These are phyloP conservation scores for Andrena trimmerana DNA, from an alignment of 2,888 invertebrate genomes.

Conservation along the genomic window DNA sequence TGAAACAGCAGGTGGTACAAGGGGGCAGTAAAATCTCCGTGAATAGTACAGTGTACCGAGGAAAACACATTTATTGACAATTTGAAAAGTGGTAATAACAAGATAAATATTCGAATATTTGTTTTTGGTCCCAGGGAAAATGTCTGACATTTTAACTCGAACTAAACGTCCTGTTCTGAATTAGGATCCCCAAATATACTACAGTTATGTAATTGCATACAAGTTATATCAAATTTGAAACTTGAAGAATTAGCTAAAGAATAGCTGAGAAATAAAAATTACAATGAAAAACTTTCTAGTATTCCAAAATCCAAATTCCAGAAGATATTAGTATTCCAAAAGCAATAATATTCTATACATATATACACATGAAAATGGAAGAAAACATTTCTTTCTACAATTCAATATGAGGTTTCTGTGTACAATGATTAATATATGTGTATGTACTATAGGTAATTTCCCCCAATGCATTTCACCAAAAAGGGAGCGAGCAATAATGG, in stretches of 20 bases:
- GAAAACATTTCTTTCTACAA: no score
- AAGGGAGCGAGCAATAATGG: neutral
- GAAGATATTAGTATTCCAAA: no score
- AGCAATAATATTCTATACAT: no score
- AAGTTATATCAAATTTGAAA: neutral
- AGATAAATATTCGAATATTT: neutral
- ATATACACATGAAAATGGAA: no score
- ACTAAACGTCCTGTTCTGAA: no score
- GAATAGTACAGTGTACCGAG: neutral
- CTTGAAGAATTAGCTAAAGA: neutral
- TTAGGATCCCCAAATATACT: neutral
- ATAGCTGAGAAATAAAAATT: neutral
- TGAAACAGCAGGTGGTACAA: neutral
- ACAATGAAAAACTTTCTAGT: neutral
- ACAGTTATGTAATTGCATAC: neutral
- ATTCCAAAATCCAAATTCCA: no score
- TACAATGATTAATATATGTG: no score
- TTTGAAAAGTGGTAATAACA: neutral
- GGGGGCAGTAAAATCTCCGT: neutral
- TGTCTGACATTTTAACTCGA: no score
- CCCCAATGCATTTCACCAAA: no score
- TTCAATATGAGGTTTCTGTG: no score
- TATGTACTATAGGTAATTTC: no score
- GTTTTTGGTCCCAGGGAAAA: neutral
- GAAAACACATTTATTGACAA: neutral